These are phyloP conservation scores for Drosophila busckii DNA, from an alignment of 1,140 invertebrate genomes.

Conservation along the genomic window DNA sequence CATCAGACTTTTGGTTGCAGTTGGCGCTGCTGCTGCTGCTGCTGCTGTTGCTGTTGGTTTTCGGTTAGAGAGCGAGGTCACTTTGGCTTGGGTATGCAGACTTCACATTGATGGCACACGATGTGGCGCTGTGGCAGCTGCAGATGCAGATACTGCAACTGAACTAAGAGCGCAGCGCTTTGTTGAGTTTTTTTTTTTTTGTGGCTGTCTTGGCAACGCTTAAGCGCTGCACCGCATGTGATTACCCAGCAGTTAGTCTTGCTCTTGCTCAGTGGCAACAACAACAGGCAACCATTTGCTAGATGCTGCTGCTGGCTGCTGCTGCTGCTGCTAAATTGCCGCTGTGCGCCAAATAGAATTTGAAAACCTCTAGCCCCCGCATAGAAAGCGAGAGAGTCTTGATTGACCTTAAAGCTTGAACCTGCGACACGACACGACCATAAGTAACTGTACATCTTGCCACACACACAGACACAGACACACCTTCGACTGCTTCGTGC, in stretches of 20 bases:
- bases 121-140: conserved; percentile 33
- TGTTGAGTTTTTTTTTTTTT: no score
- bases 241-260: conserved; percentile 73
- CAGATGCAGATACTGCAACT: conserved; percentile 26
- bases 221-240: conserved; percentile 70
- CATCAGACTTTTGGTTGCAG: conserved; percentile 43
- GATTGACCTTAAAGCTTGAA: conserved; percentile 70
- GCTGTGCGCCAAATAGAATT: conserved; percentile 72
- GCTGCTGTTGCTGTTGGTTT: no score
- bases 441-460: conserved; percentile 49
- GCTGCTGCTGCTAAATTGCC: conserved; percentile 58
- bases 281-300: background rate
- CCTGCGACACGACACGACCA: conserved; percentile 29
- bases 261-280: conserved; percentile 4
- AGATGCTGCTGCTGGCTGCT: background rate
- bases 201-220: conserved; percentile 49
- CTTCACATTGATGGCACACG: conserved; percentile 65
- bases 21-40: conserved; percentile 17
- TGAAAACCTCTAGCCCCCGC: conserved; percentile 50
- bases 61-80: conserved; percentile 9
- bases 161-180: no score
- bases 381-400: conserved; percentile 9
- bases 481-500: conserved; percentile 17
- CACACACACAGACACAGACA: conserved; percentile 2
- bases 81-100: conserved; percentile 15